These are phyloP conservation scores for Mesorhabditis belari DNA, from an alignment of 2,888 invertebrate genomes.

Conservation along the genomic window DNA sequence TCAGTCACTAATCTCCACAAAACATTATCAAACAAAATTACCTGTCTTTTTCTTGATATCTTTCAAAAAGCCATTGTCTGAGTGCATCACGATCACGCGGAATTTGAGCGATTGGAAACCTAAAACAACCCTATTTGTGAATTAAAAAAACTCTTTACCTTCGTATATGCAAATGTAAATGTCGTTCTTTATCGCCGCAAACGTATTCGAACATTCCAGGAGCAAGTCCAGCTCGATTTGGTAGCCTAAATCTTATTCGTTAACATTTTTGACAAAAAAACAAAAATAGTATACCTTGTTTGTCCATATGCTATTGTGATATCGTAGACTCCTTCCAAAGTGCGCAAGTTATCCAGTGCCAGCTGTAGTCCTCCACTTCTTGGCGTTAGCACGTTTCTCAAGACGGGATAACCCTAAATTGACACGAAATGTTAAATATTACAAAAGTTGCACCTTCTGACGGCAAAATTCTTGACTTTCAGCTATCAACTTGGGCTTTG, in stretches of 20 bases:
- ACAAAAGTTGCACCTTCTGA: conserved; percentile 2
- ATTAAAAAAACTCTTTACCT: conserved; percentile 2
- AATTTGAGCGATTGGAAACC: conserved; percentile 15
- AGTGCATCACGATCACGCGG: conserved; percentile 21
- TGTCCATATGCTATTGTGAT: conserved; percentile 47
- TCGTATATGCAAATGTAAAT: conserved; percentile 15
- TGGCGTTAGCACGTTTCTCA: conserved; percentile 39
- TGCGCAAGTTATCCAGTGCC: conserved; percentile 31
- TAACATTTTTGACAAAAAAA: not conserved
- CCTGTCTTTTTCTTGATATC: conserved; percentile 37
- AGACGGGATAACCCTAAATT: conserved; percentile 16
- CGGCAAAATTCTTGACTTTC: conserved; percentile 24
- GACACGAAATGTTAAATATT: not conserved
- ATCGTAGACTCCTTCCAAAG: conserved; percentile 44
- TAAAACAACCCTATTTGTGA: not conserved
- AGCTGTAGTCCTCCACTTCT: conserved; percentile 38
- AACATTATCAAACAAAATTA: not conserved
- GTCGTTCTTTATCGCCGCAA: conserved; percentile 20
- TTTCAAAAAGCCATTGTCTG: conserved; percentile 30
- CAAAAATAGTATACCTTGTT: conserved; percentile 22
- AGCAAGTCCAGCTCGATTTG: conserved; percentile 19
- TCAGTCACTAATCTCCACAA: not conserved
- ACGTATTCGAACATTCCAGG: conserved; percentile 49
- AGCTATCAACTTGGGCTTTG: conserved; percentile 22
- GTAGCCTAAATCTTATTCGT: conserved; percentile 9